Evolutionary conservation across 2,888 invertebrate species (phyloP), one percentile per base, ranked within the genome.

Genomic region (Lysandra bellargus): DNA sequence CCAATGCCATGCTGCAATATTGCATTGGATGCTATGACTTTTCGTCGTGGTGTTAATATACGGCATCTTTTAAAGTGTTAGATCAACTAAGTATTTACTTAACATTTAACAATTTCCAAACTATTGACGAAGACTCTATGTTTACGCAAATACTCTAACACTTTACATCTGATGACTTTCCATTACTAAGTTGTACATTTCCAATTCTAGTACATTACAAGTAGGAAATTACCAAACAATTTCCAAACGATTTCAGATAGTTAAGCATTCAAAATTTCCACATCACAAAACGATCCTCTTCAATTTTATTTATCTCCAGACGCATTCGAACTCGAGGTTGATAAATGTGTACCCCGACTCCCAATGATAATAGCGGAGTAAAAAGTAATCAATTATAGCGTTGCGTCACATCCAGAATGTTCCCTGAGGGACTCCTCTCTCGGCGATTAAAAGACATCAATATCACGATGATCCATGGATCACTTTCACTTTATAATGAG

Each of bases 401-500:
- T 83, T 81, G 81, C 81, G 80, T 83, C 81, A 81, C 79, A 82
- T 82, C 82, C 78, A 78, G 80, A 40, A 78, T 44, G 74, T 44
- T 75, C 53, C 53, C 82, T 74, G 57, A 79, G 76, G 60, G 79
- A 76, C 84, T 85, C 85, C 84, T 85, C 49, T 49, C 82, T 83
- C 81, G 80, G 82, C 81, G 81, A 81, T 83, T 86, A 87, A 87
- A 85, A 86, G 85, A 84, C 82, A 82, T 81, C 83, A 87, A 88
- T 86, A 88, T 88, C 87, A 84, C 82, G 82, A 81, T 83, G 83
- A 84, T 84, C 84, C 83, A 87, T 85, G 85, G 86, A 86, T 87
- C 87, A 88, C 88, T 88, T 88, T 88, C 88, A 86, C 88, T 86
- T 81, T 82, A 82, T 84, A 85, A 85, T 82, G 83, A 85, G 83